Evolutionary conservation across 2,113 vertebrate species (phyloP).

Genomic region (Spilogale gracilis): DNA sequence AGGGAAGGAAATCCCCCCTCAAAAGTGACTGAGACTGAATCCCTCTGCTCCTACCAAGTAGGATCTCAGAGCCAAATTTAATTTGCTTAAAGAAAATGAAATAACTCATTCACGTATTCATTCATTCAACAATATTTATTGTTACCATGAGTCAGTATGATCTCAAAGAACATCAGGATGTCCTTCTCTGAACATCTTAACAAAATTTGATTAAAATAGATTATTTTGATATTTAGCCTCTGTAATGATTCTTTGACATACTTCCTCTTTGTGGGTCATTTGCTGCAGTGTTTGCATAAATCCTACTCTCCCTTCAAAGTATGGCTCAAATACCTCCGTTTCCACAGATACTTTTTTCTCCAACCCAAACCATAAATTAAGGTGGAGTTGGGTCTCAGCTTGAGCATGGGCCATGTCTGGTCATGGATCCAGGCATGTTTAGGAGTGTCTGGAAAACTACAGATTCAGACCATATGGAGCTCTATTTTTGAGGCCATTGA

Average conservation of each 20-base stretch:
- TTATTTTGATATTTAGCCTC: constrained; percentile 23
- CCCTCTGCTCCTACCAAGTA: background rate
- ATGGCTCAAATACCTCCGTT: constrained; percentile 23
- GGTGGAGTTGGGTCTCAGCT: background rate
- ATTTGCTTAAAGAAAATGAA: constrained; percentile 32
- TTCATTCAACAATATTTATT: constrained; percentile 35
- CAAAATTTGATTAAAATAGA: constrained; percentile 39
- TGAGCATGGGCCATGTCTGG: background rate
- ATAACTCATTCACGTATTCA: background rate
- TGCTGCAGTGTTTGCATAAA: background rate
- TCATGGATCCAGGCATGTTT: background rate
- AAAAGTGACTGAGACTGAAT: constrained; percentile 19
- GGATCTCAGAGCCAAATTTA: constrained; percentile 42
- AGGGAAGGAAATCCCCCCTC: constrained; percentile 21
- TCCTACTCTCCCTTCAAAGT: constrained; percentile 37
- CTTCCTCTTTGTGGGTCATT: constrained; percentile 20
- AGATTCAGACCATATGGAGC: background rate
- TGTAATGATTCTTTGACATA: background rate
- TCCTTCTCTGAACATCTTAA: constrained; percentile 34
- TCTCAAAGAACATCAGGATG: background rate
- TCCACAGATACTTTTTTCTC: background rate
- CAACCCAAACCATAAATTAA: constrained; percentile 2
- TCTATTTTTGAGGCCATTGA: background rate
- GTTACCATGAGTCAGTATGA: background rate
- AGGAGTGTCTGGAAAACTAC: constrained; percentile 28